phyloP scores from a whole-genome alignment of 2,113 vertebrate genomes.

The Halichoerus grypus region DNA sequence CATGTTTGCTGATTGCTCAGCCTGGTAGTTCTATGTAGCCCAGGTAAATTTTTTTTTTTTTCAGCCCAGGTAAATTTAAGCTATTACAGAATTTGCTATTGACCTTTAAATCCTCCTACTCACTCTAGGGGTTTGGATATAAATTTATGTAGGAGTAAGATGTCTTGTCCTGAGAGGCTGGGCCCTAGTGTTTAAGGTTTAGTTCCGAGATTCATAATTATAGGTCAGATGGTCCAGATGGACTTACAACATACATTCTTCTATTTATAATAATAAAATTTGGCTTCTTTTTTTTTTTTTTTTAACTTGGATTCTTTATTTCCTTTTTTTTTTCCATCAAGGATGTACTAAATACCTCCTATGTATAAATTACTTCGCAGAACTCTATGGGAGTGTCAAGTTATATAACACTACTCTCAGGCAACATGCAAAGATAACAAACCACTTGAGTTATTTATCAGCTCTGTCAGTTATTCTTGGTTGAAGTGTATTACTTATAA shows the following conservation, averaged over 20 bases:
- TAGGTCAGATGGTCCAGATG: neutral
- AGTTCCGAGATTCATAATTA: neutral
- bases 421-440: neutral
- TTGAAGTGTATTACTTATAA: slow-evolving; percentile 29
- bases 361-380: neutral
- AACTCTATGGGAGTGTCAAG: neutral
- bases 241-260: slow-evolving; percentile 53
- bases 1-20: slow-evolving; percentile 28
- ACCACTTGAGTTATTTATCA: neutral
- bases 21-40: neutral
- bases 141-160: neutral
- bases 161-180: neutral
- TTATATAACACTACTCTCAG: neutral
- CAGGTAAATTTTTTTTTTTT: neutral
- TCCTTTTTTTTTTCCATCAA: neutral
- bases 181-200: neutral
- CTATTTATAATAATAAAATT: slow-evolving; percentile 54
- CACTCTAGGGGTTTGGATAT: neutral
- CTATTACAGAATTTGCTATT: slow-evolving; percentile 44
- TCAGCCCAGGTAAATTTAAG: slow-evolving; percentile 24
- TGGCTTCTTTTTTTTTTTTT: neutral
- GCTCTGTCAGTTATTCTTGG: slow-evolving; percentile 13
- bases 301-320: neutral
- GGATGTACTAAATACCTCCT: neutral
- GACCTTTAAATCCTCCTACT: neutral